Evolutionary conservation across 2,888 invertebrate species (phyloP), one percentile per base, ranked within the genome.

Genomic region (Pimpla rufipes): DNA sequence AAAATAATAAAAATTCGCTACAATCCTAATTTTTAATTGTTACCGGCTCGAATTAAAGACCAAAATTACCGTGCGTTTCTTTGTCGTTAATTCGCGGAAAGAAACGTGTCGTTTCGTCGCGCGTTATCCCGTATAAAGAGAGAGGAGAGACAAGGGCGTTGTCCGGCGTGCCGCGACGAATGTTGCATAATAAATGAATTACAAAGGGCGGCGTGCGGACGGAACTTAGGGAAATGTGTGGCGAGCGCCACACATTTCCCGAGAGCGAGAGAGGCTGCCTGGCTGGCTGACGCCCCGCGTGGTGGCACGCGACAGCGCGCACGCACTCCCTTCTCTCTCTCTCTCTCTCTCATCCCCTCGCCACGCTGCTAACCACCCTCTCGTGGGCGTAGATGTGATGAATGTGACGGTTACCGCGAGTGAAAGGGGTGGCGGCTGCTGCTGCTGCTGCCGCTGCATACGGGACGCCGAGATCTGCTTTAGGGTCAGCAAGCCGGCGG

Each of bases 321-420:
- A 21, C 76, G 45, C 11, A 18, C 21, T 4, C 21, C 10, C 23
- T n/a, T 21, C 45, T 7, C 40, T 29, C 67, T 6, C 11, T 37
- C 67, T 18, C 73, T 2, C n/a, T 47, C 52, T 16, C 18, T 10
- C 59, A 6, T 23, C 35, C 73, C 6, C 47, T 42, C 64, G 40
- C 62, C 50, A n/a, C 50, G 45, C 45, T 13, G 52, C 59, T 59
- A 50, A 40, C 50, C 64, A 75, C 64, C 67, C 66, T 66, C 79
- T 66, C 55, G 74, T 64, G 66, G 79, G 74, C 50, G 74, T 76
- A 62, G 75, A 76, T 81, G 80, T 75, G 80, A 81, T 81, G 62
- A 70, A 75, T 75, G 75, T 59, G 55, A 45, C 57, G 59, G 73
- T 71, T 66, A 64, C 45, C 59, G 52, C 64, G 37, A 37, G 62